phyloP scores from a whole-genome alignment of 2,113 vertebrate species.

The Larimichthys crocea region DNA sequence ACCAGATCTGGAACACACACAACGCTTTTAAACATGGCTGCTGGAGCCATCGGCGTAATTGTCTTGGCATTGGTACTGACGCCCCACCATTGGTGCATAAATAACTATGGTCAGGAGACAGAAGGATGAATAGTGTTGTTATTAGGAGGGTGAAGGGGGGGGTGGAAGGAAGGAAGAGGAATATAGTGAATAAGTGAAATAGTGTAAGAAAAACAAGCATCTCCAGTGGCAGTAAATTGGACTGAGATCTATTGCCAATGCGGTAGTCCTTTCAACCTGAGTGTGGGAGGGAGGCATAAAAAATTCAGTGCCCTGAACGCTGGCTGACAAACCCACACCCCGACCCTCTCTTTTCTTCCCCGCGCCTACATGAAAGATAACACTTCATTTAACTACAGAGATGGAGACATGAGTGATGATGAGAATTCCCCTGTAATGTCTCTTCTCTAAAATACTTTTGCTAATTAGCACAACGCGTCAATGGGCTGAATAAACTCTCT shows the following conservation, averaged over 20 bases:
- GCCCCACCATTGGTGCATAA: constrained; percentile 30
- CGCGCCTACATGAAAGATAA: constrained; percentile 61
- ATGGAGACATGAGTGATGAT: constrained; percentile 41
- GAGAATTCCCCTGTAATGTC: constrained; percentile 44
- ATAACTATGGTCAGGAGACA: constrained; percentile 33
- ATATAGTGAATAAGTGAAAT: background rate
- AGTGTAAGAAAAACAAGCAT: constrained; percentile 19
- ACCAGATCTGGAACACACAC: constrained; percentile 56
- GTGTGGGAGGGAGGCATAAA: constrained; percentile 72
- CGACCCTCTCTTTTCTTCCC: constrained; percentile 36
- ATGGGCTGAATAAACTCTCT: constrained; percentile 46
- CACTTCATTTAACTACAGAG: constrained; percentile 70
- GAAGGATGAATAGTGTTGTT: constrained; percentile 26
- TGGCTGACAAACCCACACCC: constrained; percentile 45
- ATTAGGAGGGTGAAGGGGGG: constrained; percentile 5
- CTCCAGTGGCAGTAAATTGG: constrained; percentile 66
- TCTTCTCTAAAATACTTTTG: constrained; percentile 50
- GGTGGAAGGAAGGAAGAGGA: background rate
- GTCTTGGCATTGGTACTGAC: constrained; percentile 42
- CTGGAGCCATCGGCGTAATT: constrained; percentile 53
- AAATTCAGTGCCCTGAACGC: constrained; percentile 70
- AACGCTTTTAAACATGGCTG: constrained; percentile 39
- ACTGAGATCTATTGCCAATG: constrained; percentile 64
- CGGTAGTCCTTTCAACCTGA: constrained; percentile 64
- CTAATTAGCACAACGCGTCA: constrained; percentile 61